A percentile compares a stretch with the other conserved stretches of the same genome.
Evolutionary conservation across 2,888 invertebrate species (phyloP).

Genomic region (Galerucella calmariensis): DNA sequence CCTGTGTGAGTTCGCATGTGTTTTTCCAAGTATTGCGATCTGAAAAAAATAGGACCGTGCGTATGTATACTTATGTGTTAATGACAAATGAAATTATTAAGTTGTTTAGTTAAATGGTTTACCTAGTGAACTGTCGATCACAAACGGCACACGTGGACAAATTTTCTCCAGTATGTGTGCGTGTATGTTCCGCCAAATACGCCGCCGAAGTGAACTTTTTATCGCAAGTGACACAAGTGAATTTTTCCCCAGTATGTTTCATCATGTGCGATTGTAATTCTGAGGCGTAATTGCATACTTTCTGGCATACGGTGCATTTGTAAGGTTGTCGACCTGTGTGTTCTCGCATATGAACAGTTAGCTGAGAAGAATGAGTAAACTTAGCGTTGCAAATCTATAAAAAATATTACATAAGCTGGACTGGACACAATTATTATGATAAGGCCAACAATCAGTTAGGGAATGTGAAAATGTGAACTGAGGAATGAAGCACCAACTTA

Average conservation of each 20-base stretch:
- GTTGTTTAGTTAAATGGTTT: neutral
- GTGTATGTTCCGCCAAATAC: constrained; percentile 58
- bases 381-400: constrained; percentile 55
- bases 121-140: constrained; percentile 67
- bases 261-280: constrained; percentile 60
- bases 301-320: constrained; percentile 61
- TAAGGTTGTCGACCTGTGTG: constrained; percentile 63
- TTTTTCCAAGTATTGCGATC: constrained; percentile 68
- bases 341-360: constrained; percentile 62
- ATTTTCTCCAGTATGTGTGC: constrained; percentile 63
- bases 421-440: no score
- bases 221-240: constrained; percentile 59
- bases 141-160: constrained; percentile 63
- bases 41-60: constrained; percentile 57
- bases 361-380: constrained; percentile 62
- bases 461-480: no score
- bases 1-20: constrained; percentile 68
- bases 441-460: no score
- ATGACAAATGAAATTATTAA: neutral
- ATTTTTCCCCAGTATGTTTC: constrained; percentile 61
- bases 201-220: constrained; percentile 61
- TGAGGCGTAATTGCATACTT: constrained; percentile 60
- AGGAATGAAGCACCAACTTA: no score
- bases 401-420: neutral
- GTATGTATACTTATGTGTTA: neutral